Percentiles rank a stretch among this genome's conserved stretches.
Conservation (phyloP, 2,113 vertebrate genomes). For the Nyctereutes procyonoides region DNA sequence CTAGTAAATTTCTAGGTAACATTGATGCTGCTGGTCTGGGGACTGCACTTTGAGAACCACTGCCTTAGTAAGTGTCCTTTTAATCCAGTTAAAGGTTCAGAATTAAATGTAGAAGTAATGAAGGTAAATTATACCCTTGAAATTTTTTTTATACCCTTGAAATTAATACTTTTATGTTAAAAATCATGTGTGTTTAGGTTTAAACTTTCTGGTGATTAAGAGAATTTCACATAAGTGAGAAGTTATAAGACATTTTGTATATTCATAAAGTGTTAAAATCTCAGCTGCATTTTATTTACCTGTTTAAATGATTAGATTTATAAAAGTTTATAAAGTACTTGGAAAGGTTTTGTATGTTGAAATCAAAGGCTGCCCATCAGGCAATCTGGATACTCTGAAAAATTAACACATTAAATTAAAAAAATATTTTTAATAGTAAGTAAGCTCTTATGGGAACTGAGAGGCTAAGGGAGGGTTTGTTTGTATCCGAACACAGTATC, state of each 20-base stretch:
- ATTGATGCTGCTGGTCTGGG: background rate
- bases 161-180: slow-evolving; percentile 1
- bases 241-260: slow-evolving; percentile 2
- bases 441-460: slow-evolving; percentile 33
- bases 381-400: background rate
- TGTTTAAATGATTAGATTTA: slow-evolving; percentile 22
- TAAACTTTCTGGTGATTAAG: slow-evolving; percentile 21
- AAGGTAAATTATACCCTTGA: slow-evolving; percentile 10
- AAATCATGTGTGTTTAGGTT: slow-evolving; percentile 18
- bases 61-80: background rate
- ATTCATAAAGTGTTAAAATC: slow-evolving; percentile 16
- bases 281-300: background rate
- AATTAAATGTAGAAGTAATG: slow-evolving; percentile 28
- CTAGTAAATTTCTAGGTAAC: background rate
- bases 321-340: slow-evolving; percentile 18
- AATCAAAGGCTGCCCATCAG: background rate
- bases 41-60: background rate
- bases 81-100: background rate
- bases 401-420: background rate
- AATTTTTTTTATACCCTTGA: background rate
- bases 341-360: background rate
- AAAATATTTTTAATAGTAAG: slow-evolving; percentile 42
- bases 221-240: slow-evolving; percentile 19
- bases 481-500: background rate
- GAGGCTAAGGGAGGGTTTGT: background rate